Percentiles rank a stretch among this genome's conserved stretches.
Evolutionary conservation across 1,140 invertebrate species (phyloP).

Genomic region (Venustaconcha ellipsiformis): DNA sequence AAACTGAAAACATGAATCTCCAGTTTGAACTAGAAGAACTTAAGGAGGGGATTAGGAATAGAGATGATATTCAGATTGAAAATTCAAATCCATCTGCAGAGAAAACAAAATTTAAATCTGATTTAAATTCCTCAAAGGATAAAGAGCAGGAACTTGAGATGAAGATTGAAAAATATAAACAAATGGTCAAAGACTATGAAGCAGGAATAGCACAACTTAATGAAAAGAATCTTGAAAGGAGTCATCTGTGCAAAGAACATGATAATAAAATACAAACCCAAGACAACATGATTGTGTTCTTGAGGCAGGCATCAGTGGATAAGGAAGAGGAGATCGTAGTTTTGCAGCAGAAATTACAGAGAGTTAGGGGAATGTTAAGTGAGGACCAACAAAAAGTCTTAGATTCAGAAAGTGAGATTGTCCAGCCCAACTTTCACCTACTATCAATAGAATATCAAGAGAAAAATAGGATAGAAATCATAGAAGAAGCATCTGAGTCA

Average conservation of each 20-base stretch:
- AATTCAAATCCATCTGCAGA: no score
- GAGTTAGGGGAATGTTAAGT: conserved; percentile 33
- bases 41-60: no score
- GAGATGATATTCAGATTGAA: no score
- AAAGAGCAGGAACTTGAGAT: conserved; percentile 9
- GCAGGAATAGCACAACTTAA: conserved; percentile 43
- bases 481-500: conserved; percentile 3
- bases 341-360: conserved; percentile 33
- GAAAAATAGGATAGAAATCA: conserved; percentile 23
- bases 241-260: conserved; percentile 32
- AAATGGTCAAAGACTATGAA: conserved; percentile 39
- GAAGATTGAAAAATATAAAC: conserved; percentile 21
- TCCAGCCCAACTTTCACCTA: conserved; percentile 10
- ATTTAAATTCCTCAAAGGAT: conserved; percentile 2
- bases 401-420: conserved; percentile 10
- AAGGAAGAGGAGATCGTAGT: conserved; percentile 46
- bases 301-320: conserved; percentile 37
- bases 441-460: conserved; percentile 44
- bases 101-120: no score
- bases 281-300: conserved; percentile 37
- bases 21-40: no score
- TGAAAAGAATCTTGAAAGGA: conserved; percentile 38
- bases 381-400: conserved; percentile 32
- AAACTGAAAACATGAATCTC: no score
- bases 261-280: conserved; percentile 29